These are phyloP conservation scores for Siniperca chuatsi DNA, from an alignment of 2,113 vertebrate species.

Conservation along the genomic window DNA sequence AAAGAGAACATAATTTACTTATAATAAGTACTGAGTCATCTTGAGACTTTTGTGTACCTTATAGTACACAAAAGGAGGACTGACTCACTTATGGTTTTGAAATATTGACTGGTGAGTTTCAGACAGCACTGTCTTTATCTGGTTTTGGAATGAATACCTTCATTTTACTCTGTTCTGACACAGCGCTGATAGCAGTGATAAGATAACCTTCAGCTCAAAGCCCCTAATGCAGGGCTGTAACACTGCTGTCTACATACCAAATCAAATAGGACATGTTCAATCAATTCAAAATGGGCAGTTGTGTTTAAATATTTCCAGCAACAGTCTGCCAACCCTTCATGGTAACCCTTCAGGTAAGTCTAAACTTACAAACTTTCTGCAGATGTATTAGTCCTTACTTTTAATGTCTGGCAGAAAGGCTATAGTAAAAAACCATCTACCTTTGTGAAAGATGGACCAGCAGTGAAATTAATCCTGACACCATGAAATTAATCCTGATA, in stretches of 20 bases:
- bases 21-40: not conserved
- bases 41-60: not conserved
- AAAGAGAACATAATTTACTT: not conserved
- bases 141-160: constrained; percentile 13
- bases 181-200: not conserved
- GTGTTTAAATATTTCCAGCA: constrained; percentile 22
- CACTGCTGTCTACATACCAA: constrained; percentile 33
- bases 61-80: not conserved
- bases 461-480: constrained; percentile 43
- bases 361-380: constrained; percentile 1
- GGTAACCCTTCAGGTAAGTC: constrained; percentile 14
- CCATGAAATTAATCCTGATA: constrained; percentile 42
- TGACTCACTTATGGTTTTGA: not conserved
- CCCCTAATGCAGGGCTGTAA: not conserved
- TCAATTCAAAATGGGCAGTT: constrained; percentile 20
- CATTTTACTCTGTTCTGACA: not conserved
- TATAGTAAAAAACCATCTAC: not conserved
- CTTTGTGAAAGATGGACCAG: constrained; percentile 38
- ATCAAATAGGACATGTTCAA: constrained; percentile 30
- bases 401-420: constrained; percentile 29
- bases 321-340: not conserved
- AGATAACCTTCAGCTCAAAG: constrained; percentile 37
- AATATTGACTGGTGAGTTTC: constrained; percentile 2
- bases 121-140: constrained; percentile 5
- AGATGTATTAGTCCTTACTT: constrained; percentile 29